Evolutionary conservation across 2,888 invertebrate species (phyloP).

Genomic region (Gymnoscelis rufifasciata): DNA sequence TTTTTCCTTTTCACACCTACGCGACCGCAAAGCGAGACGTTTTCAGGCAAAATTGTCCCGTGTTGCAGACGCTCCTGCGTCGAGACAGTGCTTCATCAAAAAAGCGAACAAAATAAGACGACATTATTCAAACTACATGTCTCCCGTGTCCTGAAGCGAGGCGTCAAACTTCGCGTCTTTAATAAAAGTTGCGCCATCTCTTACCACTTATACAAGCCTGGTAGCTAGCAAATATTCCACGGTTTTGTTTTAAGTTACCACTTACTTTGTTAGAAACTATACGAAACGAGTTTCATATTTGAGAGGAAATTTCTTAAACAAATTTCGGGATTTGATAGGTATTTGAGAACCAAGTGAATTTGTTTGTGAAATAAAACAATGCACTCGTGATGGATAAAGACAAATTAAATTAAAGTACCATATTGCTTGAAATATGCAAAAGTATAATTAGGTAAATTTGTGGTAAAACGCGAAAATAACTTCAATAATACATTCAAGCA

Average conservation of each 20-base stretch:
- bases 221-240: slow-evolving; percentile 23
- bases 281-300: background rate
- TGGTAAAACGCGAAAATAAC: background rate
- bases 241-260: slow-evolving; percentile 25
- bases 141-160: slow-evolving; percentile 12
- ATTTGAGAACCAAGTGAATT: no score
- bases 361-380: background rate
- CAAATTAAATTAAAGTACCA: background rate
- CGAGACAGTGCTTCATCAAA: no score
- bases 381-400: background rate
- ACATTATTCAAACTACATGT: no score
- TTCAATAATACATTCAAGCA: background rate
- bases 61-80: no score
- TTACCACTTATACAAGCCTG: slow-evolving; percentile 21
- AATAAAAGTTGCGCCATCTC: slow-evolving; percentile 24
- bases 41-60: no score
- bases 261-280: slow-evolving; percentile 9
- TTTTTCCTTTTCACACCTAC: no score
- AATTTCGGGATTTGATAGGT: background rate
- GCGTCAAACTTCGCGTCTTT: slow-evolving; percentile 22
- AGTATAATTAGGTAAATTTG: background rate
- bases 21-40: no score
- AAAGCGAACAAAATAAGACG: no score
- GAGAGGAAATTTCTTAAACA: background rate
- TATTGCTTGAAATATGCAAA: background rate